Percentiles rank a stretch among this genome's conserved stretches.
These are phyloP conservation scores for Zelleria hepariella DNA, from an alignment of 2,888 invertebrate genomes.

Conservation along the genomic window DNA sequence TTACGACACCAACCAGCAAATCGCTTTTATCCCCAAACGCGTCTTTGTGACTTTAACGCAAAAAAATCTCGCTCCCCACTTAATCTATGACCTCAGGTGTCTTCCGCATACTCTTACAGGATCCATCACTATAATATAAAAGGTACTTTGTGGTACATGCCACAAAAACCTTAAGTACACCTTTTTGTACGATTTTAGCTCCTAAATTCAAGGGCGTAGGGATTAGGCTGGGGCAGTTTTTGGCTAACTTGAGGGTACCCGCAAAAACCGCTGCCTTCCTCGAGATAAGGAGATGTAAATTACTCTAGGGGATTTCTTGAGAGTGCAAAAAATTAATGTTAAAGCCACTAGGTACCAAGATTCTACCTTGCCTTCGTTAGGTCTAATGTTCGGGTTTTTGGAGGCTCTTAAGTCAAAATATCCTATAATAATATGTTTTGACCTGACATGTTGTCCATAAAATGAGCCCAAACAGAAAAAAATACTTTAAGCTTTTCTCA, in stretches of 20 bases:
- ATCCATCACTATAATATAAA: slow-evolving; percentile 4
- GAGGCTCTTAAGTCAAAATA: too few relatives aligned
- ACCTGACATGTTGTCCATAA: too few relatives aligned
- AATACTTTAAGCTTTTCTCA: too few relatives aligned
- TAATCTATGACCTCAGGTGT: slow-evolving; percentile 2
- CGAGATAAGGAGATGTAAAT: slow-evolving; percentile 64
- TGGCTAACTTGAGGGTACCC: neutral
- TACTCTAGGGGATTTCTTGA: slow-evolving; percentile 27
- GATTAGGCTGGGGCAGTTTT: neutral
- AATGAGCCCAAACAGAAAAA: too few relatives aligned
- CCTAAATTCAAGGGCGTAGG: neutral
- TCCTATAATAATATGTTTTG: too few relatives aligned
- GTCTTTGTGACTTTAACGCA: neutral
- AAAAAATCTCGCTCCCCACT: neutral
- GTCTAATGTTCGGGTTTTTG: neutral
- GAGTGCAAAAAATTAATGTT: slow-evolving; percentile 2
- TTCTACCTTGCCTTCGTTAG: neutral
- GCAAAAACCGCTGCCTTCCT: slow-evolving; percentile 26
- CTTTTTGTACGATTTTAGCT: neutral
- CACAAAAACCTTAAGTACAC: neutral
- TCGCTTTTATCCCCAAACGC: neutral
- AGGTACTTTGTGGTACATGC: neutral
- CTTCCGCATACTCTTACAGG: neutral
- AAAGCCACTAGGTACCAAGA: neutral
- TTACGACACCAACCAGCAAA: too few relatives aligned